Base-by-base conservation (phyloP, 2,113 vertebrate species). In the Cryptotis parvus region DNA sequence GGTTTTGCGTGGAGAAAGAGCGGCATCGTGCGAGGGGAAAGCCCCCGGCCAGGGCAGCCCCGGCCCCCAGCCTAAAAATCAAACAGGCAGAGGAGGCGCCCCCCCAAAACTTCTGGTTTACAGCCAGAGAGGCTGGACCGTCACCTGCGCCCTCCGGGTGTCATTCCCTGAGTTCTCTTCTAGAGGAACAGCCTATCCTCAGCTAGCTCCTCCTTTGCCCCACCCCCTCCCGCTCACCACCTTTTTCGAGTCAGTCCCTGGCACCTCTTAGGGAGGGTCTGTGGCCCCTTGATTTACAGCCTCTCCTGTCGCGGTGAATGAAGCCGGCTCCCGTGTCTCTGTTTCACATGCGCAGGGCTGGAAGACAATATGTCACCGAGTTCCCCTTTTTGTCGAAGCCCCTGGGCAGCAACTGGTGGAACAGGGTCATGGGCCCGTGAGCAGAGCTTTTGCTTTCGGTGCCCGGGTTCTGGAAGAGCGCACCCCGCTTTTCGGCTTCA, bases 1-100 rank as follows among this genome's bases (percentile, higher is more conserved):
- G 66, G 7, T 41, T 73, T 55, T 37, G 39, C 55, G 24, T 58
- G 90, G 63, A 37, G 74, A 52, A 24, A 81, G 33, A 22, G 49
- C 69, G 41, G 27, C 93, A 93, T 92, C 88, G 88, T n/a, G 79
- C 1, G 0, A 33, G 29, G 20, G 91, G 65, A 24, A 83, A 70
- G 87, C 73, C 20, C 26, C 0, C 55, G n/a, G 45, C 15, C 49
- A 43, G 81, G 15, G 18, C 75, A 75, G 75, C 75, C 79, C 55
- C 0, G n/a, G n/a, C n/a, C n/a, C 39, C 11, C 74, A 58, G 29
- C n/a, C 81, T 94, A 33, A 87, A 90, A 87, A n/a, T 78, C 84
- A 82, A 87, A 29, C 58, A n/a, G n/a, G n/a, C 22, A 0, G 0
- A 24, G 35, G 52, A 26, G 88, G 72, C 70, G 20, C 78, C 75